Percentiles rank a stretch among this genome's conserved stretches.
Evolutionary conservation across 2,113 vertebrate genomes (phyloP).

Genomic region (Chrysemys picta): DNA sequence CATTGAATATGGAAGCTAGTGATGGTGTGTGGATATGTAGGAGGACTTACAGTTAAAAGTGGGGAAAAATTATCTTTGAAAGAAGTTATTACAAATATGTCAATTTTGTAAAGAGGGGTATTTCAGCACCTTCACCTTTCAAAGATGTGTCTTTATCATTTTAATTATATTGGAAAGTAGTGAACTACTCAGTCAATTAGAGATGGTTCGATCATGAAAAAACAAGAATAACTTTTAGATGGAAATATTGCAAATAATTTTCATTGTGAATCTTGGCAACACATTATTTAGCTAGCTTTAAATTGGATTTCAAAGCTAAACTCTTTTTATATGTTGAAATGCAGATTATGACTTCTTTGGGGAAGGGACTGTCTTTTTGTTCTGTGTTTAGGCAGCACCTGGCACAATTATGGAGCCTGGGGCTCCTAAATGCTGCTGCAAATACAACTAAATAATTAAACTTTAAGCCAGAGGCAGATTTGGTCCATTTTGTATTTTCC

Average conservation of each 20-base stretch:
- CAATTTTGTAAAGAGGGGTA: neutral
- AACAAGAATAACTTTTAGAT: neutral
- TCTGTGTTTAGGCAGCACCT: neutral
- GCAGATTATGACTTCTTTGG: neutral
- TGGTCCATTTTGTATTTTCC: neutral
- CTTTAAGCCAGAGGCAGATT: neutral
- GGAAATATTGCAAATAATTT: neutral
- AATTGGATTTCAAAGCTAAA: neutral
- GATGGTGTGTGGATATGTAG: neutral
- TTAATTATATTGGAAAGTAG: fast-evolving
- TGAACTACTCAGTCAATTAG: neutral
- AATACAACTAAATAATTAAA: neutral
- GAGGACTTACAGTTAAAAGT: neutral
- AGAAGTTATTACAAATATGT: neutral
- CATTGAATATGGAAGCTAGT: neutral
- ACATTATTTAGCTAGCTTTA: neutral
- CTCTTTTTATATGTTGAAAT: neutral
- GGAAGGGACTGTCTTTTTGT: neutral
- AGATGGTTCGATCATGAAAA: neutral
- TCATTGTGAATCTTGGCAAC: neutral
- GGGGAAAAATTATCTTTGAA: neutral
- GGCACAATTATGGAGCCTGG: neutral
- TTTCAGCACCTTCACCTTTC: neutral
- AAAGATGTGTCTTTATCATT: neutral
- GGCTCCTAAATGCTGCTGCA: neutral